phyloP scores from a whole-genome alignment of 2,113 vertebrate species.

The Gobius niger region DNA sequence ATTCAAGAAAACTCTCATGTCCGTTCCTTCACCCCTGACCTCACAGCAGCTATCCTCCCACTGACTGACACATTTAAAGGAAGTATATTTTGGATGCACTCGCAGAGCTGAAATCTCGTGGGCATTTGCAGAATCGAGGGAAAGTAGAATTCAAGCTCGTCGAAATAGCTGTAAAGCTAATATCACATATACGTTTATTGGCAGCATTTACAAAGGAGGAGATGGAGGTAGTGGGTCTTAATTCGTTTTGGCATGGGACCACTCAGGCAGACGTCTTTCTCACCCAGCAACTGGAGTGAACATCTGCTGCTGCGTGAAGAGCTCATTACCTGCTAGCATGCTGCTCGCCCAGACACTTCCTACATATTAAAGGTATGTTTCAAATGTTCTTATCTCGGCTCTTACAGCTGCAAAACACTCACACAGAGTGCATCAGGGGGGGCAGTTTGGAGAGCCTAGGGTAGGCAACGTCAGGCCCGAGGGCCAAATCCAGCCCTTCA shows the following conservation, averaged over 20 bases:
- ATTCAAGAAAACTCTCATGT: too few relatives aligned
- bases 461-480: too few relatives aligned
- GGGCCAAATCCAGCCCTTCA: too few relatives aligned
- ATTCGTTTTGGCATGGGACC: background rate
- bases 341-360: background rate
- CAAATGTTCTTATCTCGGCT: too few relatives aligned
- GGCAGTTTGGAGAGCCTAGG: too few relatives aligned
- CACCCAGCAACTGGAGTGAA: background rate
- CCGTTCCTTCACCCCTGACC: background rate
- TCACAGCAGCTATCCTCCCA: background rate
- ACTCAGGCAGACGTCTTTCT: background rate
- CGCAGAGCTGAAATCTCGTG: background rate
- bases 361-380: background rate
- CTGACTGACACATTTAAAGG: background rate
- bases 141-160: too few relatives aligned
- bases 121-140: background rate
- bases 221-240: background rate
- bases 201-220: background rate
- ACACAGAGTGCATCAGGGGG: too few relatives aligned
- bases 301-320: background rate
- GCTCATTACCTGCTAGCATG: slow-evolving; percentile 5
- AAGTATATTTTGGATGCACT: background rate
- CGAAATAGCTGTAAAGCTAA: background rate
- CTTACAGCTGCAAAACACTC: too few relatives aligned
- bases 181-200: background rate